Percentiles rank a stretch among this genome's conserved stretches.
Evolutionary conservation across 2,113 vertebrate species (phyloP).

Genomic region (Hippolais icterina): DNA sequence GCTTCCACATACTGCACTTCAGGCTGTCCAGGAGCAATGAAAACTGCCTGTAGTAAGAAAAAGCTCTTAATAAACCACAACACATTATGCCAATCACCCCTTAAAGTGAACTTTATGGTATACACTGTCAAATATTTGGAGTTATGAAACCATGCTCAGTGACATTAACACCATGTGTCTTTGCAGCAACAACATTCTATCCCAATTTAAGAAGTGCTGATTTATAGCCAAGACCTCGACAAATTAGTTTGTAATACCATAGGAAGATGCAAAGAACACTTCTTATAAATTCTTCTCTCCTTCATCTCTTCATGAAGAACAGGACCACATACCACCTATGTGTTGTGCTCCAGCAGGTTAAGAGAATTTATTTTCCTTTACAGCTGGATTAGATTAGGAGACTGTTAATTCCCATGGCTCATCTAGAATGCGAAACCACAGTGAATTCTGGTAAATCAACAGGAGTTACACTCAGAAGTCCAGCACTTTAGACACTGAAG

Average conservation of each 20-base stretch:
- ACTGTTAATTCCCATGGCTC: background rate
- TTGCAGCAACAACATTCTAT: background rate
- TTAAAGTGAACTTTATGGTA: background rate
- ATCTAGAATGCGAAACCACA: background rate
- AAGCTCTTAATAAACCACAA: background rate
- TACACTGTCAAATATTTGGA: background rate
- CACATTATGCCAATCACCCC: background rate
- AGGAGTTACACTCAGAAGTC: background rate
- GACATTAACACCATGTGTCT: background rate
- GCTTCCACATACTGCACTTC: background rate
- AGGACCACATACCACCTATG: background rate
- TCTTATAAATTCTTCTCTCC: background rate
- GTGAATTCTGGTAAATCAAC: background rate
- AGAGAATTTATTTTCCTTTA: background rate
- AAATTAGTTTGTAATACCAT: background rate
- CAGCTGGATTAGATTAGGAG: background rate
- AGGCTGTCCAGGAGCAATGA: background rate
- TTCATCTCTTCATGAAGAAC: background rate
- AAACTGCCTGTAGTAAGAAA: background rate
- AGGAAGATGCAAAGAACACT: background rate
- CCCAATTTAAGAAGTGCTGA: background rate
- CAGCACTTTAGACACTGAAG: background rate
- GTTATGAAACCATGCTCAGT: background rate
- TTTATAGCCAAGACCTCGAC: background rate
- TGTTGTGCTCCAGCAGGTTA: background rate